These are phyloP conservation scores for Enoplosus armatus DNA, from an alignment of 2,797 vertebrate species.

Conservation along the genomic window DNA sequence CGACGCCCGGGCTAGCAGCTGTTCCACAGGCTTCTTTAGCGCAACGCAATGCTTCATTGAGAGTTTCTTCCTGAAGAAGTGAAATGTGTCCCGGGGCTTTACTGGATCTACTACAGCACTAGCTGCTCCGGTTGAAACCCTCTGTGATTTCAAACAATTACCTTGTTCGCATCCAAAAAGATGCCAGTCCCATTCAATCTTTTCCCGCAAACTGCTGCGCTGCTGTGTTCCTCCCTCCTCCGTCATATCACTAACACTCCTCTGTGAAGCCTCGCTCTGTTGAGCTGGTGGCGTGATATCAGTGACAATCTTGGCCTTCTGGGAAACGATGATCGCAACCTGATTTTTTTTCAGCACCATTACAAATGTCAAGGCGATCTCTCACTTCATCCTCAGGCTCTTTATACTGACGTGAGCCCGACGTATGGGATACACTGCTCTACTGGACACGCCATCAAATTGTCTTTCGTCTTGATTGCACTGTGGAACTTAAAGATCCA, in stretches of 20 bases:
- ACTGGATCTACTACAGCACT: neutral
- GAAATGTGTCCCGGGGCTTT: neutral
- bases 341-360: neutral
- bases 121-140: neutral
- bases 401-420: neutral
- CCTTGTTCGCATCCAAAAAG: too few relatives aligned
- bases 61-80: neutral
- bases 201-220: too few relatives aligned
- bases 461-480: too few relatives aligned
- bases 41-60: neutral
- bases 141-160: neutral
- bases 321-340: neutral
- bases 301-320: neutral
- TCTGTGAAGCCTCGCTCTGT: neutral
- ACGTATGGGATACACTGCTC: too few relatives aligned
- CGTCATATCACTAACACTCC: neutral
- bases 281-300: neutral
- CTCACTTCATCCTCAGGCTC: neutral
- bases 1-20: neutral
- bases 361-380: neutral
- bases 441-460: too few relatives aligned
- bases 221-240: neutral
- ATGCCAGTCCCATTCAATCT: too few relatives aligned
- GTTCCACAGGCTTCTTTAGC: neutral
- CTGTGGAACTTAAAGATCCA: too few relatives aligned